Evolutionary conservation across 2,113 vertebrate genomes (phyloP), one percentile per base, ranked within the genome.

Genomic region (Sitta europaea): DNA sequence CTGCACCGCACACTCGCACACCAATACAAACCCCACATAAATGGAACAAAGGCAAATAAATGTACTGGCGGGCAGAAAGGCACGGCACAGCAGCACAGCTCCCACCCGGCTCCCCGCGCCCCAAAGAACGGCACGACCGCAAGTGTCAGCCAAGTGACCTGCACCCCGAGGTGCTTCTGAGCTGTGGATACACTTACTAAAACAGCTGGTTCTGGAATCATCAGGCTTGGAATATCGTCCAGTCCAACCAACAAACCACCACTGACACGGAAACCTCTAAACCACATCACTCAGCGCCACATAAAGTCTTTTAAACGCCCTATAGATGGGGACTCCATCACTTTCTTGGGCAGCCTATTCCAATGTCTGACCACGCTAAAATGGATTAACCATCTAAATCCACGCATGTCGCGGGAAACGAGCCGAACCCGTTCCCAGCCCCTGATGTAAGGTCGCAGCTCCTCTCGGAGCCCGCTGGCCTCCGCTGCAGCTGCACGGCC

Each of bases 401-500:
- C 28, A 1, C 1, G 17, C 3, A 8, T 6, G 19, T 18, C 19
- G 38, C 40, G 27, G 20, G 12, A 12, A 40, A 22, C 16, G 11
- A 29, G 7, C 11, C 29, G 33, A 67, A 10, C 7, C 10, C 40
- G n/a, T 5, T 6, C 22, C 7, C 5, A 14, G 24, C 1, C 8
- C 13, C 43, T 3, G 38, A 4, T 14, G 6, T 13, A 7, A 14
- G n/a, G 29, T 33, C 20, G 67, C 57, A 12, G 28, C 28, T 22
- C 57, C 17, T 9, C 9, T 2, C 14, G 3, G 27, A 42, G 35
- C 53, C 6, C 17, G 25, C 27, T 1, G 27, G 22, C 8, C 33
- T 28, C 23, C 1, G 5, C 38, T 9, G 68, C 2, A 21, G 38
- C 3, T 4, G 66, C 40, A 20, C 0, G 12, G 14, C 0, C 2